phyloP scores from a whole-genome alignment of 2,113 vertebrate species.

The Australoheros scitulus region DNA sequence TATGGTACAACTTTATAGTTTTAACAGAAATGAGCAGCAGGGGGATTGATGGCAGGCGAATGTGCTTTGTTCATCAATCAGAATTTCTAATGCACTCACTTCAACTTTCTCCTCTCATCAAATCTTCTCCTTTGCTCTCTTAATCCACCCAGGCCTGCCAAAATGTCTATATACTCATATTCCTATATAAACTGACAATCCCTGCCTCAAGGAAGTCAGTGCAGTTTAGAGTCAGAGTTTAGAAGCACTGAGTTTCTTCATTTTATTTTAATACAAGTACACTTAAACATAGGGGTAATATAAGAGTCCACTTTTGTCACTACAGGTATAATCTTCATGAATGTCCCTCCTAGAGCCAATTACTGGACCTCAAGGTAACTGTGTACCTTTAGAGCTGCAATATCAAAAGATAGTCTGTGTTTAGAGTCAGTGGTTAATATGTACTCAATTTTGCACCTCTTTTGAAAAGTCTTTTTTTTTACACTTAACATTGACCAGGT shows the following conservation, averaged over 20 bases:
- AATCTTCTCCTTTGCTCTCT: constrained; percentile 27
- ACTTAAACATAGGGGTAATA: background rate
- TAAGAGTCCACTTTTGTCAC: background rate
- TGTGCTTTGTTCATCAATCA: constrained; percentile 62
- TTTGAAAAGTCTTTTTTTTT: no score
- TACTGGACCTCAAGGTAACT: background rate
- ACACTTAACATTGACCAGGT: no score
- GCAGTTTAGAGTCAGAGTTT: constrained; percentile 18
- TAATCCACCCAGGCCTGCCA: constrained; percentile 39
- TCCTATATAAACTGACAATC: constrained; percentile 52
- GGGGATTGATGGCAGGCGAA: constrained; percentile 29
- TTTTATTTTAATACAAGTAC: background rate
- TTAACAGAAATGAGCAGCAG: constrained; percentile 3
- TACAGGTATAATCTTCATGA: background rate
- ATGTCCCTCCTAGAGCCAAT: background rate
- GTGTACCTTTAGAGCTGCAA: background rate
- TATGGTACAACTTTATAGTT: background rate
- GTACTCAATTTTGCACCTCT: no score
- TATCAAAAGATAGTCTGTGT: no score
- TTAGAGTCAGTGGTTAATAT: no score
- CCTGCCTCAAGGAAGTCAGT: constrained; percentile 26
- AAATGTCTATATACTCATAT: constrained; percentile 20
- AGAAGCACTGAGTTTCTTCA: constrained; percentile 26
- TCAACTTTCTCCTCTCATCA: constrained; percentile 40
- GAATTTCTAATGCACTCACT: constrained; percentile 52